These are phyloP conservation scores for Glossosoma conforme DNA, from an alignment of 1,140 invertebrate genomes.

Conservation along the genomic window DNA sequence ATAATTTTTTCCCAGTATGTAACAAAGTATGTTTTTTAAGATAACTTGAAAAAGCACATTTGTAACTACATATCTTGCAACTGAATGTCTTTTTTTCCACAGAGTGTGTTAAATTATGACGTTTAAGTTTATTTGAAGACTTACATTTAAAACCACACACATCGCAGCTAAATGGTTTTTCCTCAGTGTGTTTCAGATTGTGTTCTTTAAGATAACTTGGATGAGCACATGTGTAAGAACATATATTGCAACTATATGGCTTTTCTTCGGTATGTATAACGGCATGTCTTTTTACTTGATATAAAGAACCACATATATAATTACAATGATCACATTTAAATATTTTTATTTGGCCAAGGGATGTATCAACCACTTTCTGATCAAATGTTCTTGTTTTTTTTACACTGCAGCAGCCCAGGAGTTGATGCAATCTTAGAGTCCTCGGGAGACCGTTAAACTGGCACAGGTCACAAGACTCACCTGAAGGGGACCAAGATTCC, in stretches of 20 bases:
- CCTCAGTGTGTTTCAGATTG: background rate
- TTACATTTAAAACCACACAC: background rate
- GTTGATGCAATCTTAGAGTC: too few relatives aligned
- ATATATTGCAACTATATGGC: background rate
- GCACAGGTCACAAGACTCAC: too few relatives aligned
- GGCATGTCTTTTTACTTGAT: background rate
- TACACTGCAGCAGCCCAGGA: too few relatives aligned
- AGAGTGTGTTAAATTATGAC: background rate
- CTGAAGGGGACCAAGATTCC: too few relatives aligned
- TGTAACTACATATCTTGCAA: too few relatives aligned
- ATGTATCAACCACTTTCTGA: too few relatives aligned
- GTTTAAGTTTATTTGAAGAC: background rate
- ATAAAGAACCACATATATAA: background rate
- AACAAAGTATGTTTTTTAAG: background rate
- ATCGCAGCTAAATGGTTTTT: background rate
- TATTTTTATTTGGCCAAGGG: too few relatives aligned
- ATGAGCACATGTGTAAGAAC: background rate
- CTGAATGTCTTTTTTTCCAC: too few relatives aligned
- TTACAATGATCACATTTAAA: too few relatives aligned
- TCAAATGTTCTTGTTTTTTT: too few relatives aligned
- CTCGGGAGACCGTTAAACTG: too few relatives aligned
- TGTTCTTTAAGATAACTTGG: conserved; percentile 3
- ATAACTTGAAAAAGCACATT: background rate
- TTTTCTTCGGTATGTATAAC: background rate
- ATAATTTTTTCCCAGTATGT: background rate